Evolutionary conservation across 2,113 vertebrate genomes (phyloP).

Genomic region (Microcebus griseorufus): DNA sequence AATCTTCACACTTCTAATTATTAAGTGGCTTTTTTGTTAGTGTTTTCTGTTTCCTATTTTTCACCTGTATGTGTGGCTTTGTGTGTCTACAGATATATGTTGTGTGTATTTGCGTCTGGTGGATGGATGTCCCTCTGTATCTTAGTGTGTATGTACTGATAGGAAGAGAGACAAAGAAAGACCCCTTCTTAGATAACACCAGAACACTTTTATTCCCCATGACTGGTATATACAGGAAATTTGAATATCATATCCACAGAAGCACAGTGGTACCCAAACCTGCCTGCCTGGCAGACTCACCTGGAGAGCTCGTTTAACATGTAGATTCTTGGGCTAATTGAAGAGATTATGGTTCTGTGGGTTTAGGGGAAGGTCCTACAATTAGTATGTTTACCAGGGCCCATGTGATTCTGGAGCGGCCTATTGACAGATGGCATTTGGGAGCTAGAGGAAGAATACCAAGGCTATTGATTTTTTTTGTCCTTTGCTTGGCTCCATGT

Average conservation of each 20-base stretch:
- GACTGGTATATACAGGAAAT: background rate
- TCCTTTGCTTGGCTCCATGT: background rate
- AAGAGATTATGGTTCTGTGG: background rate
- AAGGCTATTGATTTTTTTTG: background rate
- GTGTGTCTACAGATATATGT: background rate
- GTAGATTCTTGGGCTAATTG: background rate
- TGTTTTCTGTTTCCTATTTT: background rate
- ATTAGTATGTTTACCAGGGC: background rate
- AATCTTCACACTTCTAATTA: background rate
- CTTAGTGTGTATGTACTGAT: background rate
- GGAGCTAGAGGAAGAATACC: background rate
- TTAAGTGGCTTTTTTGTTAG: background rate
- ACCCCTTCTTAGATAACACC: background rate
- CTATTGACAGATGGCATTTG: background rate
- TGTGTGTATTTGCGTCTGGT: background rate
- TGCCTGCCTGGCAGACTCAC: background rate
- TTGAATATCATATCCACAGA: background rate
- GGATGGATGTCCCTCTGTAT: background rate
- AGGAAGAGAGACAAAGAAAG: background rate
- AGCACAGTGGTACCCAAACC: background rate
- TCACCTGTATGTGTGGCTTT: background rate
- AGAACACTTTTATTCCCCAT: background rate
- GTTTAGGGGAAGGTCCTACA: conserved; percentile 31
- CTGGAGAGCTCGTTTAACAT: background rate
- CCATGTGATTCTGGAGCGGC: background rate